phyloP scores from a whole-genome alignment of 2,888 invertebrate genomes.

The Opisthograptis luteolata region DNA sequence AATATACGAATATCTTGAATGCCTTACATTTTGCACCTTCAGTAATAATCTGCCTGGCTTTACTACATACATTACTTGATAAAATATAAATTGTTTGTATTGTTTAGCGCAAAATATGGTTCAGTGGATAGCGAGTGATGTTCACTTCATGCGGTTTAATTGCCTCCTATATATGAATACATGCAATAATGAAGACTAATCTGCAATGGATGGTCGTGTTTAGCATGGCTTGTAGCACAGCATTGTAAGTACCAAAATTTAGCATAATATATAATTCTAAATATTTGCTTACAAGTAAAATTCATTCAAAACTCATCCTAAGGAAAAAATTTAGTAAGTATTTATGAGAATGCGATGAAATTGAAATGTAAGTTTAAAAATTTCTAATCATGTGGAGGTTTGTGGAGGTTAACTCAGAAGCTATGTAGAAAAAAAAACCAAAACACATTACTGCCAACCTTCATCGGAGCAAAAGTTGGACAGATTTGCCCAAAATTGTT shows the following conservation, averaged over 20 bases:
- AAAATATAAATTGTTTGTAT: background rate
- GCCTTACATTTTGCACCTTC: background rate
- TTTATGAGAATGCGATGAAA: too few species aligned
- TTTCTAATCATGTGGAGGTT: background rate
- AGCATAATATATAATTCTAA: too few species aligned
- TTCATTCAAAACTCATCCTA: too few species aligned
- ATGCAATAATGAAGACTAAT: constrained; percentile 44
- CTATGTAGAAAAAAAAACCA: too few species aligned
- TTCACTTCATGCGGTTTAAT: constrained; percentile 22
- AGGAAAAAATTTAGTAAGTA: too few species aligned
- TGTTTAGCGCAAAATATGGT: constrained; percentile 4
- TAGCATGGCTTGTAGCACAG: constrained; percentile 65
- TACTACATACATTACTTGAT: too few species aligned
- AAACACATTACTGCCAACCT: too few species aligned
- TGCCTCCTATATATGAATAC: constrained; percentile 36
- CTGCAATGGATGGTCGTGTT: constrained; percentile 44
- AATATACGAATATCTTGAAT: constrained; percentile 22
- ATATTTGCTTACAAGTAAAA: too few species aligned
- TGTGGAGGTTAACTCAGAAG: constrained; percentile 16
- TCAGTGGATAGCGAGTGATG: constrained; percentile 6
- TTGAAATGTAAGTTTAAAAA: background rate
- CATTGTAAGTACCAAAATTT: constrained; percentile 59
- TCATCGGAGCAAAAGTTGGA: too few species aligned
- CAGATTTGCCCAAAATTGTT: too few species aligned
- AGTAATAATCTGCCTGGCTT: background rate